Evolutionary conservation across 2,113 vertebrate genomes (phyloP).

Genomic region (Phodopus roborovskii): DNA sequence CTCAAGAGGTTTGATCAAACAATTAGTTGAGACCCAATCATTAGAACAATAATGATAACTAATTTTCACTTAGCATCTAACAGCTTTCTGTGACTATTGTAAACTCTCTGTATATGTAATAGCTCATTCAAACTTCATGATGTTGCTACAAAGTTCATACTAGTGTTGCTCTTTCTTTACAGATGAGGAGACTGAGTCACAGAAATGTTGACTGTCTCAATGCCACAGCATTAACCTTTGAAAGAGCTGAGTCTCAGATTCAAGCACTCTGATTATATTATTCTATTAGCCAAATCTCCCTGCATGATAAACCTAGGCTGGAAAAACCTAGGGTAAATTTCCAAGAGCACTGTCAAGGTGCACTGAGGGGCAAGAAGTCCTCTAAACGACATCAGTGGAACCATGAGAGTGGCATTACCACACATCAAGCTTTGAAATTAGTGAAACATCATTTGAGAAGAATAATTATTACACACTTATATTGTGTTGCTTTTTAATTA

Average conservation of each 20-base stretch:
- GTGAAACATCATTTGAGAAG: neutral
- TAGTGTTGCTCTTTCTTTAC: neutral
- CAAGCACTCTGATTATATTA: neutral
- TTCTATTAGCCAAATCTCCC: neutral
- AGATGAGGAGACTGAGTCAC: neutral
- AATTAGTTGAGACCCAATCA: neutral
- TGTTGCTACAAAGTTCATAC: neutral
- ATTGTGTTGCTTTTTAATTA: neutral
- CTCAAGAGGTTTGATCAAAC: neutral
- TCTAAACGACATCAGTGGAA: neutral
- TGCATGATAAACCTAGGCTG: rapidly evolving
- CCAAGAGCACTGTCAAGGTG: neutral
- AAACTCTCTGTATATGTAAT: neutral
- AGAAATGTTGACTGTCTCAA: neutral
- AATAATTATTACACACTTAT: neutral
- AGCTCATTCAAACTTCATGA: neutral
- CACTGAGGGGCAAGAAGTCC: neutral
- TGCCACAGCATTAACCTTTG: neutral
- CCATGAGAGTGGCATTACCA: neutral
- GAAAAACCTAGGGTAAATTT: neutral
- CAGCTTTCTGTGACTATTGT: neutral
- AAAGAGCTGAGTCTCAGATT: neutral
- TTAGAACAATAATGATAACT: neutral
- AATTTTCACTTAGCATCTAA: neutral
- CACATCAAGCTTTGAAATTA: neutral